phyloP scores from a whole-genome alignment of 2,113 vertebrate genomes.

The Holacanthus passer region DNA sequence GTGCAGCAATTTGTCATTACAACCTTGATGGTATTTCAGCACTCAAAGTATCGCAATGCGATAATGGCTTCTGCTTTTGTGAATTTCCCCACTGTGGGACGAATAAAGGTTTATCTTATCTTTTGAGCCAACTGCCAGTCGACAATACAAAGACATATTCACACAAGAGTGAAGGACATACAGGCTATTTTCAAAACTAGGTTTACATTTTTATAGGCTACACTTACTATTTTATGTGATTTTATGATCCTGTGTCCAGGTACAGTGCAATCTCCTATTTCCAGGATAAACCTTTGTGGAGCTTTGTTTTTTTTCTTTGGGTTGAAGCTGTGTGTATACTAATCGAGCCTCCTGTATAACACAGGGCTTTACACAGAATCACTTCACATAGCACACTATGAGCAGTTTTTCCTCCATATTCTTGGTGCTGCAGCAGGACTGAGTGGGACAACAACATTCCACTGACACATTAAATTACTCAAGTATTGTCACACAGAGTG shows the following conservation, averaged over 20 bases:
- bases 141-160: background rate
- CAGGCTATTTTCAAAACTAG: background rate
- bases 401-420: background rate
- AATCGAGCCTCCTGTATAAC: background rate
- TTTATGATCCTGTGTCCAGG: background rate
- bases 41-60: too few relatives aligned
- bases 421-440: conserved; percentile 4
- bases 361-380: background rate
- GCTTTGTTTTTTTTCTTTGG: background rate
- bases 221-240: background rate
- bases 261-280: background rate
- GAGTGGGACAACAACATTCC: conserved; percentile 55
- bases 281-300: background rate
- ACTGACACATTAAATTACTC: conserved; percentile 49
- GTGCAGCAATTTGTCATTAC: background rate
- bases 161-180: too few relatives aligned
- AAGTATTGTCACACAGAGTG: conserved; percentile 1
- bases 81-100: too few relatives aligned
- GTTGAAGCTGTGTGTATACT: background rate
- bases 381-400: background rate
- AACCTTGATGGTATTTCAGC: too few relatives aligned
- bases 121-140: background rate
- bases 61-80: too few relatives aligned
- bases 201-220: background rate
- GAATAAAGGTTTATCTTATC: too few relatives aligned